Percentiles rank a stretch among this genome's conserved stretches.
phyloP scores from a whole-genome alignment of 2,797 vertebrate genomes.

The Enteromius argenteus region DNA sequence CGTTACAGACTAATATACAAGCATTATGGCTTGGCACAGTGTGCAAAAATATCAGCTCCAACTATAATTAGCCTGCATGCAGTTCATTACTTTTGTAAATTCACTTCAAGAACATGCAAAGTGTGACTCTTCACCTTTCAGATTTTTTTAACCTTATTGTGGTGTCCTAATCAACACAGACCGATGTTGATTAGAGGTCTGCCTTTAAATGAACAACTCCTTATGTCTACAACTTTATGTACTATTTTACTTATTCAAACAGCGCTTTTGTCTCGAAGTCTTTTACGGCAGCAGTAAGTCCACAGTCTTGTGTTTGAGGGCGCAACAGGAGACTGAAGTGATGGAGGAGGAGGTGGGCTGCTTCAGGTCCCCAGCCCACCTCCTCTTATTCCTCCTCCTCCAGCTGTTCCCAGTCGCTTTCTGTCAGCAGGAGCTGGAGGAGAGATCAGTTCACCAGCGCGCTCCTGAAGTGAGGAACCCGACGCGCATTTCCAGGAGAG shows the following conservation, averaged over 20 bases:
- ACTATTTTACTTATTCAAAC: constrained; percentile 11
- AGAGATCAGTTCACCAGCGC: constrained; percentile 43
- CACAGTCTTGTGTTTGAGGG: constrained; percentile 29
- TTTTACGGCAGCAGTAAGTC: constrained; percentile 26
- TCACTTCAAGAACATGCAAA: neutral
- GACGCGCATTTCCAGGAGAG: constrained; percentile 27
- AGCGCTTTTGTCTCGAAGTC: constrained; percentile 9
- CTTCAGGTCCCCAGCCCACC: constrained; percentile 34
- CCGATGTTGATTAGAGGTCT: constrained; percentile 13
- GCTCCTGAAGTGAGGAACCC: constrained; percentile 31
- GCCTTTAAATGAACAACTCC: constrained; percentile 25
- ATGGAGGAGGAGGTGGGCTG: constrained; percentile 43
- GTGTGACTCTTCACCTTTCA: neutral
- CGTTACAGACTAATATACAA: too few species aligned
- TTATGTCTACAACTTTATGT: constrained; percentile 32
- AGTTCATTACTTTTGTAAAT: neutral
- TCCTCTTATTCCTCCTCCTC: constrained; percentile 40
- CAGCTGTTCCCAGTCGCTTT: constrained; percentile 19
- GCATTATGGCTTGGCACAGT: neutral
- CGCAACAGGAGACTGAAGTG: constrained; percentile 40
- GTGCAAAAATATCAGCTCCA: neutral
- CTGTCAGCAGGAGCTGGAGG: constrained; percentile 36
- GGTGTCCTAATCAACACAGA: constrained; percentile 25
- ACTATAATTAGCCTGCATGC: neutral
- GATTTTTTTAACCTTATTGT: neutral